phyloP scores from a whole-genome alignment of 2,888 invertebrate genomes.

The Oligia strigilis region DNA sequence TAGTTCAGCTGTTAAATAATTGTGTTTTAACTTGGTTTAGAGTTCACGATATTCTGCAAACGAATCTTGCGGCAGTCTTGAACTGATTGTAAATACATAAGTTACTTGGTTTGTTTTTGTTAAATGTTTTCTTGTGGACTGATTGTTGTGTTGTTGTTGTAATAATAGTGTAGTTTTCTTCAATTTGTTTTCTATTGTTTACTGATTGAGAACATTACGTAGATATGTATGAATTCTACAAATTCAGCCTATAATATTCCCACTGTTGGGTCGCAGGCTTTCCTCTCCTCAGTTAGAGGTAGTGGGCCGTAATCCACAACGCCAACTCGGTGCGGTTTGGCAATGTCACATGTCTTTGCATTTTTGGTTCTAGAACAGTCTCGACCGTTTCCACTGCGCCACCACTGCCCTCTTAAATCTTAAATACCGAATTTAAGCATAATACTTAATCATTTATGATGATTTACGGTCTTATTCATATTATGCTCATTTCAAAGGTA shows the following conservation, averaged over 20 bases:
- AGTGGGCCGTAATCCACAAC: too few relatives aligned
- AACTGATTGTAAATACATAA: slow-evolving; percentile 13
- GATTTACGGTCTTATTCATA: background rate
- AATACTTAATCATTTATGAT: background rate
- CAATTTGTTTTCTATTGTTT: background rate
- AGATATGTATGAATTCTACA: background rate
- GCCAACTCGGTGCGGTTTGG: too few relatives aligned
- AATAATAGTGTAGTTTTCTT: background rate
- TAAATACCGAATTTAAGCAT: too few relatives aligned
- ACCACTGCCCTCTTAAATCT: too few relatives aligned
- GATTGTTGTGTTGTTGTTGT: background rate
- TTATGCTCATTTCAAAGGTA: background rate
- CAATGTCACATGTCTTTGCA: too few relatives aligned
- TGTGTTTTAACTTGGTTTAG: slow-evolving; percentile 32
- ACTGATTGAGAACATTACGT: background rate
- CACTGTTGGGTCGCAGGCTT: too few relatives aligned
- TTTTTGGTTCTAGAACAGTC: too few relatives aligned
- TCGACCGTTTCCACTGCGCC: too few relatives aligned
- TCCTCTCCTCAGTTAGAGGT: too few relatives aligned
- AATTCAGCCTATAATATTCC: too few relatives aligned
- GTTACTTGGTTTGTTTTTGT: background rate
- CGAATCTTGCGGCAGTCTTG: background rate
- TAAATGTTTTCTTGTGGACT: background rate
- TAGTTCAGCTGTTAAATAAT: slow-evolving; percentile 52
- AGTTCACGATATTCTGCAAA: slow-evolving; percentile 11